Conservation (phyloP, 1,140 invertebrate species). For the Anthonomus grandis region DNA sequence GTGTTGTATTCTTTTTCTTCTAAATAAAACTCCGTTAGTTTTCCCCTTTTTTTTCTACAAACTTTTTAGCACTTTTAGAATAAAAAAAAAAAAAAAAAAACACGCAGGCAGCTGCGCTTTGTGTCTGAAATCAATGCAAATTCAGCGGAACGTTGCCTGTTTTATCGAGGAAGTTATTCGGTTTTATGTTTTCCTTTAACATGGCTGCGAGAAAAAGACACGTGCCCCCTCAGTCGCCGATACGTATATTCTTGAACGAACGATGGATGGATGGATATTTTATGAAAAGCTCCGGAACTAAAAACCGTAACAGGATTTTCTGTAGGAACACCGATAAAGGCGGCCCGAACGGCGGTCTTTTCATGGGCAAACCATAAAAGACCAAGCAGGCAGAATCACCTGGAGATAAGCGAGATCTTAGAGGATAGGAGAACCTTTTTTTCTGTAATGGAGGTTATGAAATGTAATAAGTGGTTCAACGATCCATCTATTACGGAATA, state of each 20-base stretch:
- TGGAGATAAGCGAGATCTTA: too few relatives aligned
- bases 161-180: conserved; percentile 32
- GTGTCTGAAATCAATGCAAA: conserved; percentile 29
- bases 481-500: too few relatives aligned
- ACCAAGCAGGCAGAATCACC: conserved; percentile 18
- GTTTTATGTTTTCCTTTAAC: conserved; percentile 32
- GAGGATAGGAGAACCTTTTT: too few relatives aligned
- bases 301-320: conserved; percentile 29
- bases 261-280: conserved; percentile 27
- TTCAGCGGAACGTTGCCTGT: conserved; percentile 25
- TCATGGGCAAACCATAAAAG: conserved; percentile 12
- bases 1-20: too few relatives aligned
- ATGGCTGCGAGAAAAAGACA: conserved; percentile 28
- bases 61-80: too few relatives aligned
- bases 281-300: conserved; percentile 25
- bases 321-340: conserved; percentile 21
- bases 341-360: conserved; percentile 22
- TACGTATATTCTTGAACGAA: too few relatives aligned
- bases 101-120: conserved; percentile 11
- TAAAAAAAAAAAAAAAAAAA: too few relatives aligned
- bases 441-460: too few relatives aligned
- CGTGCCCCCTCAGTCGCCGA: conserved; percentile 28
- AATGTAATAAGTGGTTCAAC: too few relatives aligned
- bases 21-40: too few relatives aligned
- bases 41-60: too few relatives aligned